Percentiles rank a stretch among this genome's conserved stretches.
These are phyloP conservation scores for Nebria ingens DNA, from an alignment of 1,140 invertebrate species.

Conservation along the genomic window DNA sequence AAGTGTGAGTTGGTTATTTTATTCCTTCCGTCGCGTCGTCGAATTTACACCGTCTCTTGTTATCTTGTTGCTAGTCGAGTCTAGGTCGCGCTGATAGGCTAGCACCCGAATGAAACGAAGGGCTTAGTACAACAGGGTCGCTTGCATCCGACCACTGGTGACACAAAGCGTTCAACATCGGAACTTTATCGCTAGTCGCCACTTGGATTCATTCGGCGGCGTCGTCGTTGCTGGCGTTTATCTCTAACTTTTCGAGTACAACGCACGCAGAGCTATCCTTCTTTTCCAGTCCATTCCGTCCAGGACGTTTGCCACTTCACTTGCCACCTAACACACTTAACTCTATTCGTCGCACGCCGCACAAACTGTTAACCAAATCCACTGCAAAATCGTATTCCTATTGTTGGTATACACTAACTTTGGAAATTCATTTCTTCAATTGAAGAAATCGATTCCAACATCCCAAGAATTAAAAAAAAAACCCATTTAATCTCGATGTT, in stretches of 20 bases:
- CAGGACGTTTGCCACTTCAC: conserved; percentile 4
- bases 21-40: not conserved
- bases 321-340: not conserved
- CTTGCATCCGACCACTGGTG: not conserved
- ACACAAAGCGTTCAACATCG: conserved; percentile 3
- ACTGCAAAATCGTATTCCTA: no score
- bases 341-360: no score
- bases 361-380: no score
- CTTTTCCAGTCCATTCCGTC: conserved; percentile 3
- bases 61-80: not conserved
- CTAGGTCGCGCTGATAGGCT: not conserved
- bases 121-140: not conserved
- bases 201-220: not conserved
- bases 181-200: conserved; percentile 2
- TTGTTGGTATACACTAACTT: no score
- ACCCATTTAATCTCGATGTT: no score
- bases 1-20: not conserved
- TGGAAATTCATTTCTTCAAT: no score
- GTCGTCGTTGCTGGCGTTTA: conserved; percentile 1
- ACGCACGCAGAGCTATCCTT: not conserved
- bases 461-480: no score
- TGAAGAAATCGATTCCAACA: no score
- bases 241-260: not conserved
- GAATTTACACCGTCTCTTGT: not conserved
- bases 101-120: no score